phyloP scores from a whole-genome alignment of 2,888 invertebrate species.

The Autographa gamma region DNA sequence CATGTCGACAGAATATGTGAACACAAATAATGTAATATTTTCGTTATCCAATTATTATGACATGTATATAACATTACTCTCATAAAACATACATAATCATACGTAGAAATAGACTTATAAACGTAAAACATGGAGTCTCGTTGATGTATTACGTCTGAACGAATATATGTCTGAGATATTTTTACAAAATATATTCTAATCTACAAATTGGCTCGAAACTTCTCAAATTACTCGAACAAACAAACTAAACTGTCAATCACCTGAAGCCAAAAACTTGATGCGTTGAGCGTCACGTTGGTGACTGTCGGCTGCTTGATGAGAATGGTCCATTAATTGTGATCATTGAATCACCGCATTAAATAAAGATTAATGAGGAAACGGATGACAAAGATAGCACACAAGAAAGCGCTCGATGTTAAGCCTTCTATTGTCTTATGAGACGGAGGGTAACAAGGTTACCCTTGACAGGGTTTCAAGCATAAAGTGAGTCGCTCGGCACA shows the following conservation, averaged over 20 bases:
- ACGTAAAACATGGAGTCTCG: not conserved
- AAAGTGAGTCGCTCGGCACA: not conserved
- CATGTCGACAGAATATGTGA: not conserved
- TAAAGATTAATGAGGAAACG: not conserved
- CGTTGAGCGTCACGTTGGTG: not conserved
- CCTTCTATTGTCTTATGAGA: not conserved
- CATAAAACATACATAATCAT: not conserved
- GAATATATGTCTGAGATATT: not conserved
- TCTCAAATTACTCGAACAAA: not conserved
- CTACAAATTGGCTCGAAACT: not conserved
- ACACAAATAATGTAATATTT: not conserved
- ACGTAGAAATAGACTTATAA: not conserved
- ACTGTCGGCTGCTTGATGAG: not conserved
- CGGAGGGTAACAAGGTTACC: not conserved
- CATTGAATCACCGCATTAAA: not conserved
- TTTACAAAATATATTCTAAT: not conserved
- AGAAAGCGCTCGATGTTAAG: not conserved
- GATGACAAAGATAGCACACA: too few species aligned
- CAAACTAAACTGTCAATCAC: not conserved
- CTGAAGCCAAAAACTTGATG: not conserved
- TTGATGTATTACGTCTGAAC: conserved; percentile 4
- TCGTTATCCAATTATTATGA: not conserved
- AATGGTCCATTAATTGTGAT: not conserved
- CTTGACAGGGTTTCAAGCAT: not conserved
- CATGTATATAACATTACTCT: not conserved